Evolutionary conservation across 1,140 invertebrate genomes (phyloP).

Genomic region (Wiebesia pumilae): DNA sequence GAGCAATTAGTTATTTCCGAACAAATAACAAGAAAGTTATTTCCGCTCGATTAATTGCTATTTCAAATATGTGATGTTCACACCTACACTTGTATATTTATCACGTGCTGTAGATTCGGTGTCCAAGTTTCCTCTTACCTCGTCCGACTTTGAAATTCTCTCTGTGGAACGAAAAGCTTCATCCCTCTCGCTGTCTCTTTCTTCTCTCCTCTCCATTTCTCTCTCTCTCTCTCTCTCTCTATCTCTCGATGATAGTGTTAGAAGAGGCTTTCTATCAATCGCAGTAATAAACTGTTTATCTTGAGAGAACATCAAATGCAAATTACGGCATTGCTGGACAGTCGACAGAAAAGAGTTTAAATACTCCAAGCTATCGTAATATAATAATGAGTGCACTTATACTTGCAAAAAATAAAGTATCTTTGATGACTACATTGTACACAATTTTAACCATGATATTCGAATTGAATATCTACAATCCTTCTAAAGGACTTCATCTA

Average conservation of each 20-base stretch:
- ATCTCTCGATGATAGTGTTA: slow-evolving; percentile 25
- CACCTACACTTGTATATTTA: not conserved
- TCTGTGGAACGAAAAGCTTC: not conserved
- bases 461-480: not conserved
- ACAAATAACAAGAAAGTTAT: not conserved
- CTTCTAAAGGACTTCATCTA: no score
- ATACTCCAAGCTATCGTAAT: not conserved
- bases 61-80: not conserved
- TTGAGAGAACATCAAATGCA: slow-evolving; percentile 58
- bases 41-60: not conserved
- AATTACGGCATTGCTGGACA: slow-evolving; percentile 53
- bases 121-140: not conserved
- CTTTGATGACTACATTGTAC: not conserved
- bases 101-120: not conserved
- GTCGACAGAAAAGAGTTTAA: not conserved
- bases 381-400: not conserved
- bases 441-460: not conserved
- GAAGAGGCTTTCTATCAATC: slow-evolving; percentile 60
- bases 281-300: slow-evolving; percentile 59
- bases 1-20: no score
- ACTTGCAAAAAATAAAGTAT: not conserved
- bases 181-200: no score
- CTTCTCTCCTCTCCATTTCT: no score
- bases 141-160: slow-evolving; percentile 10
- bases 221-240: no score